Conservation (phyloP, 2,888 invertebrate species). For the Myopa testacea region DNA sequence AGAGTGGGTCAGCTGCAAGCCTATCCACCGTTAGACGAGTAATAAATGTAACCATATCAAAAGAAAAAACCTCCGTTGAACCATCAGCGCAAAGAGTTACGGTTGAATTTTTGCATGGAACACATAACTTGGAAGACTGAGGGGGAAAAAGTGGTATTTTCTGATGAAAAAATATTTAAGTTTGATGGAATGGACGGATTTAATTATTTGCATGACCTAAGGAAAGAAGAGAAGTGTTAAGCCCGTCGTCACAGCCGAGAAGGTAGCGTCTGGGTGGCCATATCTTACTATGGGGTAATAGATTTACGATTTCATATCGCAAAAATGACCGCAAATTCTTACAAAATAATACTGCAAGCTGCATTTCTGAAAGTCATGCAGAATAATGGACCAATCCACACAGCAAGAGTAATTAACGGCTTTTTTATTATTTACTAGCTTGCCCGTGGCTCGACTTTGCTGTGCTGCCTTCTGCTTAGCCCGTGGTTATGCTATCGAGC, state of each 20-base stretch:
- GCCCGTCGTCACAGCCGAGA: neutral
- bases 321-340: conserved; percentile 1
- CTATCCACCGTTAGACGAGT: too few species aligned
- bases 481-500: too few species aligned
- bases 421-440: neutral
- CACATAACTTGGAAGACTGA: conserved; percentile 15
- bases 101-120: too few species aligned
- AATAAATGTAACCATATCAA: too few species aligned
- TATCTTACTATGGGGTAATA: too few species aligned
- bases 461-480: too few species aligned
- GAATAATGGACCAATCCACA: neutral
- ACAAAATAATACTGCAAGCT: neutral
- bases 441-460: too few species aligned
- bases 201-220: conserved; percentile 1
- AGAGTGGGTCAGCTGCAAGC: too few species aligned
- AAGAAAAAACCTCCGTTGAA: too few species aligned
- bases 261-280: neutral
- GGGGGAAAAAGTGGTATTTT: conserved; percentile 13
- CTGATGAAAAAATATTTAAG: conserved; percentile 23
- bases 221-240: neutral
- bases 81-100: too few species aligned
- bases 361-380: neutral
- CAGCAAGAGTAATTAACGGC: neutral
- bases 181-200: conserved; percentile 9
- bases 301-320: neutral